Evolutionary conservation across 2,797 vertebrate genomes (phyloP).

Genomic region (Morelia viridis): DNA sequence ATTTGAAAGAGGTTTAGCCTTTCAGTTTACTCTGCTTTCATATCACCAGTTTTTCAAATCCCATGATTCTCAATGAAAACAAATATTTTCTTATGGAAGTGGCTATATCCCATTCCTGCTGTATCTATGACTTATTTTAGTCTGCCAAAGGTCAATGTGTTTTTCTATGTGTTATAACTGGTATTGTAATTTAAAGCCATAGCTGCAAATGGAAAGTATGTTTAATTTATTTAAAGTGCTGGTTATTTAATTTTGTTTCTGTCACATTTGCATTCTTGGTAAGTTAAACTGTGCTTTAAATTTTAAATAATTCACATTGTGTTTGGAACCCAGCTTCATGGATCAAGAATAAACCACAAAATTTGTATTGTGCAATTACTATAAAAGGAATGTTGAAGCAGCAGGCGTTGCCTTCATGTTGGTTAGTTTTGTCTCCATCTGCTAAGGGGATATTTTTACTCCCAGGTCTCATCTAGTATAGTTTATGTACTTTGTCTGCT

Average conservation of each 20-base stretch:
- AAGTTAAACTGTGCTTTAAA: background rate
- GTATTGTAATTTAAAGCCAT: background rate
- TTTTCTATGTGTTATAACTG: background rate
- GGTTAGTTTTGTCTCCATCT: constrained; percentile 17
- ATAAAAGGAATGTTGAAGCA: background rate
- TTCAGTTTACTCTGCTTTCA: background rate
- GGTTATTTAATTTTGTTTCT: constrained; percentile 9
- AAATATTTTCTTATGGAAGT: background rate
- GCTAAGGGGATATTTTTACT: constrained; percentile 22
- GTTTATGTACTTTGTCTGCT: background rate
- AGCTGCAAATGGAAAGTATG: background rate
- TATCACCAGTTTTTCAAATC: background rate
- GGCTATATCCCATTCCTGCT: background rate
- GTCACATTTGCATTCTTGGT: background rate
- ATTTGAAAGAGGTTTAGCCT: background rate
- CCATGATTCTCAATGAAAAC: background rate
- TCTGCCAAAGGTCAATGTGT: background rate
- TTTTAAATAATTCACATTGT: constrained; percentile 3
- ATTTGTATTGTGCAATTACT: background rate
- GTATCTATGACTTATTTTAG: background rate
- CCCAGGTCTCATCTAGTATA: constrained; percentile 24
- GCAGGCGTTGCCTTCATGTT: background rate
- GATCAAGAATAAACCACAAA: background rate
- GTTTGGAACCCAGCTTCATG: background rate
- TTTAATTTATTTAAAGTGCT: background rate